Conservation (phyloP, 1,140 invertebrate genomes). For the Platyscapa corneri region DNA sequence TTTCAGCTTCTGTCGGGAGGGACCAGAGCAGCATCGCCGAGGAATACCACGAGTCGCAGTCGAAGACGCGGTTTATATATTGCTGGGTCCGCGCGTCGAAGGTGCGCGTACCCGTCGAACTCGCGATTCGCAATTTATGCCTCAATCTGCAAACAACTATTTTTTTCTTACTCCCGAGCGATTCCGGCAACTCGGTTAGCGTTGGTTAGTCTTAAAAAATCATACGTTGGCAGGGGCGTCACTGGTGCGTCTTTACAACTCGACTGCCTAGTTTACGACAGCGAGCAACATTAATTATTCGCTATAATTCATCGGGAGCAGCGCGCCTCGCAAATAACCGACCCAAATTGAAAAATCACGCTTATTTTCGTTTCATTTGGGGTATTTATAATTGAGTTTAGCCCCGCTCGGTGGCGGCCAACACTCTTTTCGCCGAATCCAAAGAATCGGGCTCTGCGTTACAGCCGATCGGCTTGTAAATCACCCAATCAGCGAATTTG, state of each 20-base stretch:
- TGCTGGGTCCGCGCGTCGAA: not conserved
- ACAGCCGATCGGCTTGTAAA: not conserved
- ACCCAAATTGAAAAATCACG: not conserved
- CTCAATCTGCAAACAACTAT: not conserved
- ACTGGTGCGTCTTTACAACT: not conserved
- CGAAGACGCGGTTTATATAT: not conserved
- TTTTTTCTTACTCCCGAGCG: not conserved
- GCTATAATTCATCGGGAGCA: no score
- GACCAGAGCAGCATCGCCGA: not conserved
- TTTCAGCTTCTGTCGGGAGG: conserved; percentile 2
- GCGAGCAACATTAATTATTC: no score
- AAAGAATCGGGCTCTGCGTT: not conserved
- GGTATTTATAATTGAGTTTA: not conserved
- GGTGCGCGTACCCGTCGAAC: not conserved
- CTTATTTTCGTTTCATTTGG: no score
- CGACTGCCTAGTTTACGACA: no score
- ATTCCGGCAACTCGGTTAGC: not conserved
- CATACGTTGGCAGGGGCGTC: not conserved
- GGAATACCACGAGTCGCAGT: not conserved
- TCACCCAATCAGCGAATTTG: no score
- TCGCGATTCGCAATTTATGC: not conserved
- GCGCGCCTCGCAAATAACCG: no score
- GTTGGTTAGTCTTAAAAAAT: not conserved
- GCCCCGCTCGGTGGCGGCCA: no score
- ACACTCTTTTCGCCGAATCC: not conserved